Evolutionary conservation across 2,888 invertebrate species (phyloP).

Genomic region (Pristionchus entomophagus): DNA sequence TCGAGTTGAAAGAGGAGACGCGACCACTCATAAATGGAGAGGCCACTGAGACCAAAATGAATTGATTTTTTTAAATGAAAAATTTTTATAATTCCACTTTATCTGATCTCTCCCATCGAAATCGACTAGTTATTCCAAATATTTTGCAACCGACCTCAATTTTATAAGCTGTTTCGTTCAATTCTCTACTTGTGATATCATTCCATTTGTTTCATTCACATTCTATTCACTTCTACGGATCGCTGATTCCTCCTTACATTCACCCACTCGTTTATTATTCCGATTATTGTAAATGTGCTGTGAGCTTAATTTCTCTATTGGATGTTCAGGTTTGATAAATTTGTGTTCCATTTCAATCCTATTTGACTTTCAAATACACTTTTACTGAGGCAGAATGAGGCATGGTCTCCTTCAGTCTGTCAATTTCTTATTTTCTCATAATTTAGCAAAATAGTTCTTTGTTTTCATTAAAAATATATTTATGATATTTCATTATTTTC

Average conservation of each 20-base stretch:
- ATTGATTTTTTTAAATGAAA: background rate
- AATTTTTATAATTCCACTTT: background rate
- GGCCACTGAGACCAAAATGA: background rate
- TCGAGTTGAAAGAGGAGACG: conserved; percentile 17
- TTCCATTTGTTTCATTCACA: conserved; percentile 13
- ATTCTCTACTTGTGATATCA: background rate
- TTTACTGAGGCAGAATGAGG: too few relatives aligned
- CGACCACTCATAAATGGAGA: conserved; percentile 38
- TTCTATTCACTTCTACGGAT: conserved; percentile 35
- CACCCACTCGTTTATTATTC: background rate
- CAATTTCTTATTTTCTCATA: too few relatives aligned
- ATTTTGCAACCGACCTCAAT: background rate
- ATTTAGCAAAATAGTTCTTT: too few relatives aligned
- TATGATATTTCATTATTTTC: too few relatives aligned
- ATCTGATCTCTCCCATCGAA: conserved; percentile 25
- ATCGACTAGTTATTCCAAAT: background rate
- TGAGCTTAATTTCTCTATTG: conserved; percentile 6
- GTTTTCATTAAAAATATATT: too few relatives aligned
- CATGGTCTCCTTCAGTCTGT: too few relatives aligned
- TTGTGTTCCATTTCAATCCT: background rate
- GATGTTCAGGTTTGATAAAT: background rate
- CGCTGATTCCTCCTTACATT: background rate
- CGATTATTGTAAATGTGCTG: background rate
- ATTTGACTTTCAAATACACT: too few relatives aligned
- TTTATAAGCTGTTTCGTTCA: background rate